Conservation (phyloP, 2,888 invertebrate species). For the Patella ulyssiponensis region DNA sequence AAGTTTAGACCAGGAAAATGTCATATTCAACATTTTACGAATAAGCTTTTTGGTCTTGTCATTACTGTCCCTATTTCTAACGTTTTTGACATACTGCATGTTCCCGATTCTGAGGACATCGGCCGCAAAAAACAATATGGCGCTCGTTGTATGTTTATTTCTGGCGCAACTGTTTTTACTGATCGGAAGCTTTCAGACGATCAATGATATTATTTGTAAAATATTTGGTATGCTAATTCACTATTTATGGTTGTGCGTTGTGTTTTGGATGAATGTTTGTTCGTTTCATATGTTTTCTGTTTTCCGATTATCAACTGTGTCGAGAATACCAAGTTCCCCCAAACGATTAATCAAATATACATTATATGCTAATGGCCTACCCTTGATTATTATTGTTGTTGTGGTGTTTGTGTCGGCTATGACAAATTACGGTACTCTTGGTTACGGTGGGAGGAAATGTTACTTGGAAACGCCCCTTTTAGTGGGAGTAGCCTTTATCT, state of each 20-base stretch:
- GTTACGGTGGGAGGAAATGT: slow-evolving; percentile 33
- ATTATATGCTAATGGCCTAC: slow-evolving; percentile 17
- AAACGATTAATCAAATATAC: slow-evolving; percentile 16
- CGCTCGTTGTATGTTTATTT: slow-evolving; percentile 36
- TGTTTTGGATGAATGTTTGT: slow-evolving; percentile 42
- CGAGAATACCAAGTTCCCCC: not conserved
- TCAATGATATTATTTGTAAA: slow-evolving; percentile 26
- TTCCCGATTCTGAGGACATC: slow-evolving; percentile 41
- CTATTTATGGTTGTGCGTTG: slow-evolving; percentile 40
- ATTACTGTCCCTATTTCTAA: slow-evolving; percentile 32
- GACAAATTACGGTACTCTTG: slow-evolving; percentile 2
- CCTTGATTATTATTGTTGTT: not conserved
- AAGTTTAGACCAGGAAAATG: too few species aligned
- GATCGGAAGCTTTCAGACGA: slow-evolving; percentile 21
- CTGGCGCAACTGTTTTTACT: slow-evolving; percentile 38
- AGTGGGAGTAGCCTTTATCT: slow-evolving; percentile 41
- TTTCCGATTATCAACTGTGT: slow-evolving; percentile 28
- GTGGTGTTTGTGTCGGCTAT: not conserved
- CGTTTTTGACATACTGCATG: slow-evolving; percentile 38
- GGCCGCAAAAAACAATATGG: slow-evolving; percentile 47
- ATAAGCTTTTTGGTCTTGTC: slow-evolving; percentile 18
- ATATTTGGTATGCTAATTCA: slow-evolving; percentile 42
- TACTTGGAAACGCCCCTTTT: slow-evolving; percentile 31
- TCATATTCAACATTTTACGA: too few species aligned
- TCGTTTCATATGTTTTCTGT: slow-evolving; percentile 48